phyloP scores from a whole-genome alignment of 1,140 invertebrate genomes.

The Ostrea denselamellosa region DNA sequence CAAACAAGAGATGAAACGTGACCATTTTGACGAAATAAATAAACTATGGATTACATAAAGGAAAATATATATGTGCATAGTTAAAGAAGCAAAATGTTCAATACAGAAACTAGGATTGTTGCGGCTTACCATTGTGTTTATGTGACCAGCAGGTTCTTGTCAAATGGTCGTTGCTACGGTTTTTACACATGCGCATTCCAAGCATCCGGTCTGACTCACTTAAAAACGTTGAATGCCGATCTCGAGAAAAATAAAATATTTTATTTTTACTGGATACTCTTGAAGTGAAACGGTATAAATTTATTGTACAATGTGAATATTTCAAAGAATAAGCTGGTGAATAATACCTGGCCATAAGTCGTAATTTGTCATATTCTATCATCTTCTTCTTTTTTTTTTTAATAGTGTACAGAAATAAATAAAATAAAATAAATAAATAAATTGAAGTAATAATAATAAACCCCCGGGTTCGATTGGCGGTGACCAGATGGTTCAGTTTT shows the following conservation, averaged over 20 bases:
- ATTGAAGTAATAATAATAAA: no score
- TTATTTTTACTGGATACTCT: neutral
- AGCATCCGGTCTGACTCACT: slow-evolving; percentile 6
- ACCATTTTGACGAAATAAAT: no score
- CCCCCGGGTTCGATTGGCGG: no score
- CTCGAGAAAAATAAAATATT: neutral
- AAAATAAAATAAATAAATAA: no score
- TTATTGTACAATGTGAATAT: neutral
- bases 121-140: slow-evolving; percentile 21
- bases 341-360: neutral
- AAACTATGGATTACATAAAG: no score
- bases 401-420: no score
- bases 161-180: slow-evolving; percentile 28
- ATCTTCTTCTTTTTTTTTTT: no score
- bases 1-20: no score
- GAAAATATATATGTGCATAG: neutral
- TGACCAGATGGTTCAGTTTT: no score
- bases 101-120: neutral
- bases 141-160: slow-evolving; percentile 31
- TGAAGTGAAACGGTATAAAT: neutral
- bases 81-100: neutral
- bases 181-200: neutral
- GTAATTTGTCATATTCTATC: no score
- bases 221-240: neutral
- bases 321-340: neutral